Evolutionary conservation across 2,113 vertebrate genomes (phyloP).

Genomic region (Junco hyemalis): DNA sequence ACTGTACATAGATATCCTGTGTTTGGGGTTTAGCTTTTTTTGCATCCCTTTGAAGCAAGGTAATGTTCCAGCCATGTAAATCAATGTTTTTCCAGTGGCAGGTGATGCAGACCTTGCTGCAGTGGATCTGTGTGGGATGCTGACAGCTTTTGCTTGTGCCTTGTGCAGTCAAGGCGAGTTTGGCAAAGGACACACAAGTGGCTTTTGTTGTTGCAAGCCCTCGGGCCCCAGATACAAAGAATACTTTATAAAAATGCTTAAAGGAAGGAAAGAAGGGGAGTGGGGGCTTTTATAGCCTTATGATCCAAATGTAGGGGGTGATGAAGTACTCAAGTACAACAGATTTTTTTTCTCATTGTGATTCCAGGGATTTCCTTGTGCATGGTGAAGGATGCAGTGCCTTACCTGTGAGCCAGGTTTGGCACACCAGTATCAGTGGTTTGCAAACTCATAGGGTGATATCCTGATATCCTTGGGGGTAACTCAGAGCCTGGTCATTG

Average conservation of each 20-base stretch:
- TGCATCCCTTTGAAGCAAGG: background rate
- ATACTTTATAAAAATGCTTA: background rate
- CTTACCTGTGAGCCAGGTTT: background rate
- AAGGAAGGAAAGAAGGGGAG: background rate
- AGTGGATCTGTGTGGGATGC: background rate
- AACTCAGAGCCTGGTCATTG: background rate
- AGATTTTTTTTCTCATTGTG: accelerated
- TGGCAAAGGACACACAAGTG: accelerated
- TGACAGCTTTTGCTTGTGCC: background rate
- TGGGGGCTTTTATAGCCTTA: background rate
- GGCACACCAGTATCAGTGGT: accelerated
- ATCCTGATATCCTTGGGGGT: background rate
- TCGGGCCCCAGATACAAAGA: background rate
- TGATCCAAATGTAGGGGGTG: background rate
- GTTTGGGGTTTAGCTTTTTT: background rate
- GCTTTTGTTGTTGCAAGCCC: background rate
- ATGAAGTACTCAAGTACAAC: background rate
- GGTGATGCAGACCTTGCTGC: background rate
- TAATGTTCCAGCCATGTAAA: background rate
- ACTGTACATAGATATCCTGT: accelerated
- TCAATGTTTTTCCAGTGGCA: background rate
- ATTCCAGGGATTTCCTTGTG: background rate
- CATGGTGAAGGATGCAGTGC: background rate
- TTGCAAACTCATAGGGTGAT: accelerated
- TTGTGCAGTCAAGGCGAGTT: background rate